Percentiles rank a stretch among this genome's conserved stretches.
Evolutionary conservation across 2,888 invertebrate species (phyloP).

Genomic region (Ichneumoninae sp.): DNA sequence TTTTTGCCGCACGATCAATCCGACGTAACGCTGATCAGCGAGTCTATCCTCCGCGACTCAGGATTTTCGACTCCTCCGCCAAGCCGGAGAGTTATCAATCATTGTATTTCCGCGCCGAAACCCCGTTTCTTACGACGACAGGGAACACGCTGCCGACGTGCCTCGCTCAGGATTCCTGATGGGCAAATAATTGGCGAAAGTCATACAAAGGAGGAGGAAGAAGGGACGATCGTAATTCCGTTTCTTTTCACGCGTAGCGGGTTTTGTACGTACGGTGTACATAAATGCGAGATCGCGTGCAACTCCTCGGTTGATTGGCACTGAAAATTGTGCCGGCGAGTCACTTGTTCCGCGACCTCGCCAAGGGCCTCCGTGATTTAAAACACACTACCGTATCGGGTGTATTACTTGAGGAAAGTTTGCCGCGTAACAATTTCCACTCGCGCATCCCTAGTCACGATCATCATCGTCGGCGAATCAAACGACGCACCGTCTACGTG

Average conservation of each 20-base stretch:
- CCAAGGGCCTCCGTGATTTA: not conserved
- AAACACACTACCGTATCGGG: not conserved
- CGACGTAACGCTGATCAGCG: slow-evolving; percentile 17
- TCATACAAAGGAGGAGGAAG: slow-evolving; percentile 35
- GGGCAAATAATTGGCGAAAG: slow-evolving; percentile 71
- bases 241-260: slow-evolving; percentile 47
- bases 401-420: slow-evolving; percentile 2
- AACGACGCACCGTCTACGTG: slow-evolving; percentile 3
- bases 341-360: slow-evolving; percentile 12
- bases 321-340: slow-evolving; percentile 29
- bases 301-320: slow-evolving; percentile 27
- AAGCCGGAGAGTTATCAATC: slow-evolving; percentile 52
- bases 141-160: slow-evolving; percentile 33
- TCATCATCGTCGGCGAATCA: not conserved
- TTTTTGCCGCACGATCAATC: not conserved
- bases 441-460: not conserved
- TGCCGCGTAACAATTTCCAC: not conserved
- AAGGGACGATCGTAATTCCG: slow-evolving; percentile 31
- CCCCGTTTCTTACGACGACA: slow-evolving; percentile 41
- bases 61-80: slow-evolving; percentile 39
- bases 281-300: slow-evolving; percentile 65
- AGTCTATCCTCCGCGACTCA: slow-evolving; percentile 14
- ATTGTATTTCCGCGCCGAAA: slow-evolving; percentile 44
- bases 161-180: slow-evolving; percentile 59
- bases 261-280: slow-evolving; percentile 49